These are phyloP conservation scores for Hestina assimilis DNA, from an alignment of 1,140 invertebrate species.

Conservation along the genomic window DNA sequence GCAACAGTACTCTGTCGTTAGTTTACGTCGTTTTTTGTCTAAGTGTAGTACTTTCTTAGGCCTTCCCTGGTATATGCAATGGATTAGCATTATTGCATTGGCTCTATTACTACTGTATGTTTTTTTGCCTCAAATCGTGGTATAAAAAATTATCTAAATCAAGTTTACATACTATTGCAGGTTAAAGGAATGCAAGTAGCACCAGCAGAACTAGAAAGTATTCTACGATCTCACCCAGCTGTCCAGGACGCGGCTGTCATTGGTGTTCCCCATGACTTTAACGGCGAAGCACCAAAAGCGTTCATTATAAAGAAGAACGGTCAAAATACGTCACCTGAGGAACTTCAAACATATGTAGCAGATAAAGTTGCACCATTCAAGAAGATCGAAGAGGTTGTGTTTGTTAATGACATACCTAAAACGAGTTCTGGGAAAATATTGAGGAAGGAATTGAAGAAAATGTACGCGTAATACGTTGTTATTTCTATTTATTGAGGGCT, in stretches of 20 bases:
- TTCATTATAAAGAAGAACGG: conserved; percentile 81
- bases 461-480: conserved; percentile 54
- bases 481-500: no score
- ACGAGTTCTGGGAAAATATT: conserved; percentile 89
- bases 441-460: conserved; percentile 80
- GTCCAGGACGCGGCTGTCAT: conserved; percentile 91
- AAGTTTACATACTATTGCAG: conserved; percentile 39
- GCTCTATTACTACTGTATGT: no score
- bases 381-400: conserved; percentile 84
- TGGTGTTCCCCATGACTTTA: conserved; percentile 86
- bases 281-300: conserved; percentile 89
- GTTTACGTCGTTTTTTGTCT: no score
- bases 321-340: conserved; percentile 66
- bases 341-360: conserved; percentile 81
- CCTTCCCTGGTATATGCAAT: no score
- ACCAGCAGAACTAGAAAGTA: conserved; percentile 91
- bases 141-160: no score
- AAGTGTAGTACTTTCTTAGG: no score
- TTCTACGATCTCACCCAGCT: conserved; percentile 86
- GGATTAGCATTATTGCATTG: no score
- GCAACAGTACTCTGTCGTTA: no score
- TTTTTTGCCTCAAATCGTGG: no score
- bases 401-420: conserved; percentile 86
- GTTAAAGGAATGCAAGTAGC: conserved; percentile 88
- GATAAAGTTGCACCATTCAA: conserved; percentile 85